Evolutionary conservation across 2,113 vertebrate genomes (phyloP).

Genomic region (Podarcis raffonei): DNA sequence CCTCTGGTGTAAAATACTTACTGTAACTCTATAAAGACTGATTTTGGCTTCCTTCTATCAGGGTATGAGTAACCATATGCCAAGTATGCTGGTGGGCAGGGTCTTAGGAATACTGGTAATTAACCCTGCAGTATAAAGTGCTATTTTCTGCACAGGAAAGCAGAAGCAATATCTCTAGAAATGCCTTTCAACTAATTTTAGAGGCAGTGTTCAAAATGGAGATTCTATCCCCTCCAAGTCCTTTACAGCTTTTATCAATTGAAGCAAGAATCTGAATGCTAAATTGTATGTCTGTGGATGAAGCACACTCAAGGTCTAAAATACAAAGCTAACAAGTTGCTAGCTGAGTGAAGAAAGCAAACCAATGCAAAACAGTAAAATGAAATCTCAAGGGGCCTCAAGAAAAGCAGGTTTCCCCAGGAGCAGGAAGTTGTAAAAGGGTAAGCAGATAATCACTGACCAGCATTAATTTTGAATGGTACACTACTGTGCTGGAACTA

Average conservation of each 20-base stretch:
- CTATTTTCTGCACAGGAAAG: background rate
- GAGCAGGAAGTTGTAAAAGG: background rate
- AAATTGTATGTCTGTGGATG: constrained; percentile 15
- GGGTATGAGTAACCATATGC: background rate
- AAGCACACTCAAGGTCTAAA: constrained; percentile 16
- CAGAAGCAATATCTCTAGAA: background rate
- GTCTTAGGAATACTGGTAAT: background rate
- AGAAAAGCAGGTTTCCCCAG: background rate
- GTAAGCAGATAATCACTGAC: background rate
- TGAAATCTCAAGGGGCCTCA: constrained; percentile 2
- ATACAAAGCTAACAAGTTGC: constrained; percentile 19
- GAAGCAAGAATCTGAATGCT: constrained; percentile 10
- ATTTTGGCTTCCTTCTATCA: background rate
- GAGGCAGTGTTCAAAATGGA: background rate
- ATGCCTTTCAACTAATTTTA: background rate
- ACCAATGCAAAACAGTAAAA: constrained; percentile 23
- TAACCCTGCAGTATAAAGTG: background rate
- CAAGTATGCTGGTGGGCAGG: background rate
- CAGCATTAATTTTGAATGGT: background rate
- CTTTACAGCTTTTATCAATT: background rate
- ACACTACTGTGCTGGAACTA: constrained; percentile 4
- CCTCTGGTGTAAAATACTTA: background rate
- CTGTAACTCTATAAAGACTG: background rate
- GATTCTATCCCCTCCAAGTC: background rate
- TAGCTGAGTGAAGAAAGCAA: constrained; percentile 1